Evolutionary conservation across 2,113 vertebrate genomes (phyloP), one percentile per base, ranked within the genome.

Genomic region (Percina caprodes): DNA sequence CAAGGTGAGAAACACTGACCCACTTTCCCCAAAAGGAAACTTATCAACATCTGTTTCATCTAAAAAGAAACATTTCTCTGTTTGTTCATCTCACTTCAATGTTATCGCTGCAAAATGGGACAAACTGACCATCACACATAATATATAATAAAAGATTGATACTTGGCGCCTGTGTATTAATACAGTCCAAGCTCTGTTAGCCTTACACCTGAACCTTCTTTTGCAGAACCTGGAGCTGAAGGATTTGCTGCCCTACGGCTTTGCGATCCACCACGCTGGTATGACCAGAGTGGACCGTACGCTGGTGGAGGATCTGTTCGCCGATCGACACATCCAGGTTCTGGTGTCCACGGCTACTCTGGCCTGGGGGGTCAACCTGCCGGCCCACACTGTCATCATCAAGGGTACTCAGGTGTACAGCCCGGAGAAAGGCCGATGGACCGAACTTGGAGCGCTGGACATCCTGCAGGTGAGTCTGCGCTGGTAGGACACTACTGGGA

Each of bases 381-480:
- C 98, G 0, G 98, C 98, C 5, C 98, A 99, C 89, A 99, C 98
- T 0, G 98, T 99, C 91, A 99, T 99, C 92, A 99, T 99, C 90
- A 99, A 99, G 93, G 98, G 98, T 9, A 99, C 98, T 0, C 98
- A 99, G 80, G 97, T 99, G 48, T 99, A 99, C 91, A 99, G 98
- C 82, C 98, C 98, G 0, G 98, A 99, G 89, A 99, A 99, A 81
- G 98, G 98, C 7, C 95, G 98, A n/a, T 99, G 98, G 98, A 99
- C 98, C 0, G 98, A 99, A 79, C 94, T 99, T 21, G 98, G 98
- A 0, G 98, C 98, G 0, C 89, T 99, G 90, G 98, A 99, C 89
- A 98, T 99, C 76, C 89, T 99, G n/a, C 98, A 99, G 96, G 98
- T 98, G 71, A 62, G 88, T 85, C 1, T 45, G n/a, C n/a, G n/a